phyloP scores from a whole-genome alignment of 2,797 vertebrate species.

The Limnodromus scolopaceus region DNA sequence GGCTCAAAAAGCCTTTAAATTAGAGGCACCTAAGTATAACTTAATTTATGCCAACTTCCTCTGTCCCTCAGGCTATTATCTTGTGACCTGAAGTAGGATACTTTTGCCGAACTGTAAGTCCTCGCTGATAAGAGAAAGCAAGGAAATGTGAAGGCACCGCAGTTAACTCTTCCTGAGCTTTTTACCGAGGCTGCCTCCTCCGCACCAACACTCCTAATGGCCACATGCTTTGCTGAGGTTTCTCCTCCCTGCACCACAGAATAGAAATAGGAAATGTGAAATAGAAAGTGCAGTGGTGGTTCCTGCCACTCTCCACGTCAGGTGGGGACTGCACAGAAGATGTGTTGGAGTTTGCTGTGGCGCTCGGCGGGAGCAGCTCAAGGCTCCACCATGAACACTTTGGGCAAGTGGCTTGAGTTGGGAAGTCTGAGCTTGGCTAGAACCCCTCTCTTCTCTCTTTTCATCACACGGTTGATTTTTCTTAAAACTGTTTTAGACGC shows the following conservation, averaged over 20 bases:
- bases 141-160: not conserved
- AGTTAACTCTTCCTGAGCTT: not conserved
- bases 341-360: not conserved
- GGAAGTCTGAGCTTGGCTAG: not conserved
- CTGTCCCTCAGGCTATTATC: not conserved
- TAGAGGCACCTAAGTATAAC: not conserved
- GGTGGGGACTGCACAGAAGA: not conserved
- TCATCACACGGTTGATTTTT: not conserved
- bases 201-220: not conserved
- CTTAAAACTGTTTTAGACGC: not conserved
- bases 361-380: not conserved
- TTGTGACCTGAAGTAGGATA: not conserved
- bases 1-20: not conserved
- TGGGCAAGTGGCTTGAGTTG: not conserved
- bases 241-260: not conserved
- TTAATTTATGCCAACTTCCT: not conserved
- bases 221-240: not conserved
- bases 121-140: not conserved
- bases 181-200: too few species aligned
- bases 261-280: not conserved
- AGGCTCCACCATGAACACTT: not conserved
- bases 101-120: not conserved
- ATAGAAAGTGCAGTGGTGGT: not conserved
- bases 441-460: not conserved
- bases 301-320: not conserved